These are phyloP conservation scores for Cataglyphis livida DNA, from an alignment of 2,888 invertebrate genomes.

Conservation along the genomic window DNA sequence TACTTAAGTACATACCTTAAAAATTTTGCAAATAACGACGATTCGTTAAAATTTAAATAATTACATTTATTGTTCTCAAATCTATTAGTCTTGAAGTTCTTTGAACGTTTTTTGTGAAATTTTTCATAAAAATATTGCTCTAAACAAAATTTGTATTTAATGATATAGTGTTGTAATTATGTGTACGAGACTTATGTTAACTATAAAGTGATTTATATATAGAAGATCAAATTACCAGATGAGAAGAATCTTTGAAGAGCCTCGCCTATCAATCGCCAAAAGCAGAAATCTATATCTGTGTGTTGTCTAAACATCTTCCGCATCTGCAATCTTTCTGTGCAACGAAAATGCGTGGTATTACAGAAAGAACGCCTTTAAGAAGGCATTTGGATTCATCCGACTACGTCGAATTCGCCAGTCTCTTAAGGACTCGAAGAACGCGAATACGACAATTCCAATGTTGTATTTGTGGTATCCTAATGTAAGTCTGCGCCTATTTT, in stretches of 20 bases:
- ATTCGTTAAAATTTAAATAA: background rate
- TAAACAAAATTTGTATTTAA: background rate
- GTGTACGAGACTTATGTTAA: background rate
- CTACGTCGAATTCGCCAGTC: conserved; percentile 86
- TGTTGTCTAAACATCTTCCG: background rate
- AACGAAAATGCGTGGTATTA: conserved; percentile 76
- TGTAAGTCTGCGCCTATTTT: conserved; percentile 87
- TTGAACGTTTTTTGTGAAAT: background rate
- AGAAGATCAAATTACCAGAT: background rate
- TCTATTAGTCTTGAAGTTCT: background rate
- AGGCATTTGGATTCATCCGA: conserved; percentile 83
- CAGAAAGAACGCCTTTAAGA: conserved; percentile 87
- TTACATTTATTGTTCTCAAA: background rate
- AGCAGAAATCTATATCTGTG: background rate
- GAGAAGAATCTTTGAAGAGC: background rate
- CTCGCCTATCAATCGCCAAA: background rate
- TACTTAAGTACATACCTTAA: background rate
- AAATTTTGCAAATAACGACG: background rate
- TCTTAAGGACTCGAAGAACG: conserved; percentile 85
- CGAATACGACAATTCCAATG: conserved; percentile 89
- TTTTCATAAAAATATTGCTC: background rate
- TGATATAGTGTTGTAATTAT: background rate
- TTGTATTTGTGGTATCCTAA: conserved; percentile 89
- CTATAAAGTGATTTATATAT: conserved; percentile 23
- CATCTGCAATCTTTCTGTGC: background rate